These are phyloP conservation scores for Aurelia sp. DNA, from an alignment of 30 jellyfish, hydroid and myxozoan species.

Conservation along the genomic window DNA sequence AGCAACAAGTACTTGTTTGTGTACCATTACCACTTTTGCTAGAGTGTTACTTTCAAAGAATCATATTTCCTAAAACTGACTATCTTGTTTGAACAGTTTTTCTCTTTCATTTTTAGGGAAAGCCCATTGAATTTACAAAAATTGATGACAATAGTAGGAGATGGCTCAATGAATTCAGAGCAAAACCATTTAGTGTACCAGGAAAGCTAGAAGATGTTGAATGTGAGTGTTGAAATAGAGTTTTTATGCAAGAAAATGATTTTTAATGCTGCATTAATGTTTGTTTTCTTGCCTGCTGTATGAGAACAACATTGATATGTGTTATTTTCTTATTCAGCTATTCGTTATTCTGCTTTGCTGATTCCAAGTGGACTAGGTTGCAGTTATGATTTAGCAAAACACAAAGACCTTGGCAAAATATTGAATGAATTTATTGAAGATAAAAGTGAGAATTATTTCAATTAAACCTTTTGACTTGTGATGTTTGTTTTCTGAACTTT, in stretches of 20 bases:
- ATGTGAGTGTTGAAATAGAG: slow-evolving; percentile 16
- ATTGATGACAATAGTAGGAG: slow-evolving; percentile 88
- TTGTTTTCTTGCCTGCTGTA: no score
- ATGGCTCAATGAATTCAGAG: slow-evolving; percentile 92
- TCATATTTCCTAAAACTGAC: not conserved
- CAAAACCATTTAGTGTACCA: slow-evolving; percentile 93
- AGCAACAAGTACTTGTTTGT: no score
- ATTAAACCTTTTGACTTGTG: no score
- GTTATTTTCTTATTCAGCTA: slow-evolving; percentile 35
- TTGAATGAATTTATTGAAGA: slow-evolving; percentile 81
- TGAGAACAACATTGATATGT: not conserved
- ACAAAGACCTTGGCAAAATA: slow-evolving; percentile 71
- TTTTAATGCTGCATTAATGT: no score
- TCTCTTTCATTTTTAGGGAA: slow-evolving; percentile 49
- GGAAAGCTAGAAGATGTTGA: slow-evolving; percentile 96
- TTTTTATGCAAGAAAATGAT: no score
- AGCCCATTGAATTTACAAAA: slow-evolving; percentile 78
- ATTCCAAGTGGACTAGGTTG: slow-evolving; percentile 96
- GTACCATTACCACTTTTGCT: no score
- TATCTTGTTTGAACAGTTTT: not conserved
- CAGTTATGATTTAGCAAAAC: slow-evolving; percentile 74
- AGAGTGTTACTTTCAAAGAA: no score
- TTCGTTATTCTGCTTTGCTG: slow-evolving; percentile 82
- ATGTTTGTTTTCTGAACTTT: no score
- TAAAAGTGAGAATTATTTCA: slow-evolving; percentile 40